Percentiles rank a stretch among this genome's conserved stretches.
Conservation (phyloP, 2,888 invertebrate genomes). For the Elmis aenea region DNA sequence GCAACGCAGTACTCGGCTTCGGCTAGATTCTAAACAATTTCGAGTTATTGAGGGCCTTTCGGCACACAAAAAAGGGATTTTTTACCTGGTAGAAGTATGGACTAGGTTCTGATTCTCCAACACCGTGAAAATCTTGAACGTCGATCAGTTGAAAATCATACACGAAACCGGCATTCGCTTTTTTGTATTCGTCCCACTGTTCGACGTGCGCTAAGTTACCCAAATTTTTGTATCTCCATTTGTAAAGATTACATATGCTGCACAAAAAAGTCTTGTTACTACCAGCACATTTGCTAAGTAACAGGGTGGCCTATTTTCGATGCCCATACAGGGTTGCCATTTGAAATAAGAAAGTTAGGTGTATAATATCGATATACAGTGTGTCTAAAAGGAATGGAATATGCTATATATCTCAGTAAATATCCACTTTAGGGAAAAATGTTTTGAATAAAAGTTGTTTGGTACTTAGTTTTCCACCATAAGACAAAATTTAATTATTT, state of each 20-base stretch:
- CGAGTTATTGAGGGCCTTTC: too few relatives aligned
- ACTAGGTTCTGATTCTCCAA: slow-evolving; percentile 96
- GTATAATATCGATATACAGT: too few relatives aligned
- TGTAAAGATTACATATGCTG: slow-evolving; percentile 88
- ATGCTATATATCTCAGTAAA: too few relatives aligned
- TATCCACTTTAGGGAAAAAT: too few relatives aligned
- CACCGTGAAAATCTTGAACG: slow-evolving; percentile 93
- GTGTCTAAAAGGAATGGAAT: too few relatives aligned
- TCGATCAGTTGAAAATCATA: slow-evolving; percentile 94
- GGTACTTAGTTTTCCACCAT: too few relatives aligned
- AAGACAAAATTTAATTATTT: too few relatives aligned
- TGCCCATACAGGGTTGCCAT: too few relatives aligned
- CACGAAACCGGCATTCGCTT: slow-evolving; percentile 87
- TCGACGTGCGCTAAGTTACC: slow-evolving; percentile 90
- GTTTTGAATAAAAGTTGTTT: too few relatives aligned
- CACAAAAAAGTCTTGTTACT: slow-evolving; percentile 27
- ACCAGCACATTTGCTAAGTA: slow-evolving; percentile 4
- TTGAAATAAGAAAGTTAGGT: too few relatives aligned
- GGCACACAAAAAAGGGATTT: neutral
- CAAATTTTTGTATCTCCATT: slow-evolving; percentile 95
- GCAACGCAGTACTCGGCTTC: slow-evolving; percentile 95
- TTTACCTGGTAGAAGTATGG: slow-evolving; percentile 95
- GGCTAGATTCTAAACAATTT: slow-evolving; percentile 62
- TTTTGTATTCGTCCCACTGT: slow-evolving; percentile 75
- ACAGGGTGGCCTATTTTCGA: too few relatives aligned